These are phyloP conservation scores for Rhabdophis nuchalis DNA, from an alignment of 2,797 vertebrate species.

Conservation along the genomic window DNA sequence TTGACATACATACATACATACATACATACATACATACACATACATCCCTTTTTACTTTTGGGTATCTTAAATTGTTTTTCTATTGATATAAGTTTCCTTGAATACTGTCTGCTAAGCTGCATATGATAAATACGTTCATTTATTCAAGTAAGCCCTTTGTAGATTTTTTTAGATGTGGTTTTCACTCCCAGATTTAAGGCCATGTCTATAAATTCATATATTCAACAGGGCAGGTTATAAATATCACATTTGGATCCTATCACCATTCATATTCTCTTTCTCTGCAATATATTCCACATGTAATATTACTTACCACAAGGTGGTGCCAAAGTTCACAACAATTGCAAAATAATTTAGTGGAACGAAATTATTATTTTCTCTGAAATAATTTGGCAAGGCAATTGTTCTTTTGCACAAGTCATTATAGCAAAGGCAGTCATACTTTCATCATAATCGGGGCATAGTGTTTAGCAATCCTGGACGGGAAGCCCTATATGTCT, in stretches of 20 bases:
- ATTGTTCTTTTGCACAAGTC: background rate
- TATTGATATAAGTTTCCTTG: background rate
- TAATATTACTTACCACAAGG: conserved; percentile 22
- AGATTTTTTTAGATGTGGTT: background rate
- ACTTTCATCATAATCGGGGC: background rate
- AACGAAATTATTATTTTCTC: background rate
- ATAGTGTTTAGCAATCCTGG: no score
- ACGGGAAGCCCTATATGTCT: background rate
- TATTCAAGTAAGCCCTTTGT: background rate
- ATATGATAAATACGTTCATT: background rate
- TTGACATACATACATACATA: no score
- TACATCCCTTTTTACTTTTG: background rate
- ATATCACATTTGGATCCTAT: background rate
- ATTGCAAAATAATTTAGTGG: background rate
- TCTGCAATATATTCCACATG: background rate
- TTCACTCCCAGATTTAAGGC: background rate
- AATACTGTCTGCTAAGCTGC: background rate
- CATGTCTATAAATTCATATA: background rate
- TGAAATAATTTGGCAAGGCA: background rate
- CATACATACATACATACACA: no score
- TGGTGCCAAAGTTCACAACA: conserved; percentile 16
- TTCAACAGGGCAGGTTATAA: background rate
- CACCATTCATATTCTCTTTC: no score
- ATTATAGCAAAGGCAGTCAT: background rate
- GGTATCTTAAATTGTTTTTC: background rate